Evolutionary conservation across 2,888 invertebrate species (phyloP).

Genomic region (Dryococelus australis): DNA sequence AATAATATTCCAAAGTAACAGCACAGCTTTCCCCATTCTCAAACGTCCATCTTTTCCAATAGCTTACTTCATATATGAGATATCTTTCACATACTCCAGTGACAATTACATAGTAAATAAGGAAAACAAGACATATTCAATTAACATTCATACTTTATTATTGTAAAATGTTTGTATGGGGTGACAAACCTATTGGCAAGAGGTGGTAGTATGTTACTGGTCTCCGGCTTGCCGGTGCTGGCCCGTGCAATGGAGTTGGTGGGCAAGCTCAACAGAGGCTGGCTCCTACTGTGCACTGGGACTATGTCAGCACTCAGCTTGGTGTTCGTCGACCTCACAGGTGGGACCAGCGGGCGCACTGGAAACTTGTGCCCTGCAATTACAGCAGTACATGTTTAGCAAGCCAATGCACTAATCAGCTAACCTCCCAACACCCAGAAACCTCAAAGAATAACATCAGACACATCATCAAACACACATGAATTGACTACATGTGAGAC

Average conservation of each 20-base stretch:
- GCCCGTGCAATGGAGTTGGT: not conserved
- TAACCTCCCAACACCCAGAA: too few species aligned
- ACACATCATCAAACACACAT: too few species aligned
- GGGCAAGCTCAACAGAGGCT: not conserved
- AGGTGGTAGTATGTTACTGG: constrained; percentile 24
- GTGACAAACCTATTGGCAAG: constrained; percentile 40
- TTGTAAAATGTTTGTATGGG: not conserved
- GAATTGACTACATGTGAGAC: too few species aligned
- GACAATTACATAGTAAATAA: not conserved
- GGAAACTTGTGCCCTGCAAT: not conserved
- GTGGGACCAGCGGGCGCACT: constrained; percentile 20
- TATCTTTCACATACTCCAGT: not conserved
- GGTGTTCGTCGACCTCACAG: constrained; percentile 11
- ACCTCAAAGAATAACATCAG: too few species aligned
- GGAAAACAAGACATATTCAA: not conserved
- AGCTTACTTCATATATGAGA: too few species aligned
- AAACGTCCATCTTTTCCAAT: too few species aligned
- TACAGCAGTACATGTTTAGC: not conserved
- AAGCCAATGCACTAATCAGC: too few species aligned
- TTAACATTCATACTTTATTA: not conserved
- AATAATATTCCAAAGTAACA: too few species aligned
- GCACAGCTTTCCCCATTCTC: too few species aligned
- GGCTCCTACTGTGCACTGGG: constrained; percentile 18
- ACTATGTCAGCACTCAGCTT: not conserved
- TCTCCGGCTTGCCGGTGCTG: not conserved